Evolutionary conservation across 2,888 invertebrate genomes (phyloP), one percentile per base, ranked within the genome.

Genomic region (Eilema depressum): DNA sequence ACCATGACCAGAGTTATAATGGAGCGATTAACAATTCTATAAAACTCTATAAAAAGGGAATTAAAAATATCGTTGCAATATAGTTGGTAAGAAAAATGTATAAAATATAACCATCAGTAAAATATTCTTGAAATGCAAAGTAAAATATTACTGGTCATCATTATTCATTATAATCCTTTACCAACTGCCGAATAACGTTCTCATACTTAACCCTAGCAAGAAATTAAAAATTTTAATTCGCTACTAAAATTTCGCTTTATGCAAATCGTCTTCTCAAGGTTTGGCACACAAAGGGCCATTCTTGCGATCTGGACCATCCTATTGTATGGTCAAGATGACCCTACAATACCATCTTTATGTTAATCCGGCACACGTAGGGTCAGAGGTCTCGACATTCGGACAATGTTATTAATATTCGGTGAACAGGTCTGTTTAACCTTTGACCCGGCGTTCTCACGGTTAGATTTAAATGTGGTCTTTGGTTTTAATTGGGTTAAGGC

Each of bases 301-400:
- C 75, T 81, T 66, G 68, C 62, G 61, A 71, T 75, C 69, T 68
- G 73, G 77, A 80, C 75, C 77, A 71, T 64, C 69, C 69, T 63
- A 76, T 79, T 82, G 83, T 78, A 33, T 17, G 14, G 69, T 73
- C 66, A 28, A 66, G 69, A 78, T 80, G 75, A 57, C 78, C 47
- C 71, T 77, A 81, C 73, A 75, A 74, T 79, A 66, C 64, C 72
- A 76, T 86, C 83, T 85, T 83, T 83, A 87, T 86, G 84, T 69
- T 85, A 86, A 88, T 78, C 75, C 61, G 82, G 77, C 90, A 90
- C 90, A 90, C 91, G 89, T 88, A 85, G 92, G 94, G 94, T 94
- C 92, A 94, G 80, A 92, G 90, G 92, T 92, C 92, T 89, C 90
- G 92, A 93, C 91, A 92, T 89, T 83, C 85, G 88, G 86, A 88